Evolutionary conservation across 2,113 vertebrate species (phyloP).

Genomic region (Podarcis raffonei): DNA sequence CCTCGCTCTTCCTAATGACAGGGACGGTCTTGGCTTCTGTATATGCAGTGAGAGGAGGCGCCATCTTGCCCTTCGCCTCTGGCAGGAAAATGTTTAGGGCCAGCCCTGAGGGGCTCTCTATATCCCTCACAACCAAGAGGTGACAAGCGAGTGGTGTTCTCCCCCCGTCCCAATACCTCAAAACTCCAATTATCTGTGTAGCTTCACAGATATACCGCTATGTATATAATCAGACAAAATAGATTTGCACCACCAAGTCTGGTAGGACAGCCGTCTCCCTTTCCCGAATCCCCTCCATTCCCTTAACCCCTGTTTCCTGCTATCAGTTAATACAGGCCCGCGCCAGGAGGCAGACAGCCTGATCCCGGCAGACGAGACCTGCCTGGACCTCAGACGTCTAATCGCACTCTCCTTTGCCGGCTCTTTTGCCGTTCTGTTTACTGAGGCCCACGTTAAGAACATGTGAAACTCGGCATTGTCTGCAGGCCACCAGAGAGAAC

Average conservation of each 20-base stretch:
- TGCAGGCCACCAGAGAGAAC: constrained; percentile 33
- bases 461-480: background rate
- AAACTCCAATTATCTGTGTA: background rate
- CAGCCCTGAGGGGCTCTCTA: too few relatives aligned
- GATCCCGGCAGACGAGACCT: background rate
- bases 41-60: too few relatives aligned
- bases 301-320: background rate
- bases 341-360: background rate
- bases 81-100: background rate
- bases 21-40: too few relatives aligned
- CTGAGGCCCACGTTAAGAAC: background rate
- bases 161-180: background rate
- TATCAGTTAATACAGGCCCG: background rate
- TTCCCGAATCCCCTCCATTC: background rate
- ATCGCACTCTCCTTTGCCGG: background rate
- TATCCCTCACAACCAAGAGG: background rate
- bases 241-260: background rate
- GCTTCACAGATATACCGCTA: background rate
- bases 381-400: background rate
- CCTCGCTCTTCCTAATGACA: too few relatives aligned
- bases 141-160: background rate
- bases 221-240: background rate
- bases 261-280: background rate
- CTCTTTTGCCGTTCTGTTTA: background rate
- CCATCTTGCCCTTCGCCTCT: too few relatives aligned